These are phyloP conservation scores for Gortyna flavago DNA, from an alignment of 2,888 invertebrate genomes.

Conservation along the genomic window DNA sequence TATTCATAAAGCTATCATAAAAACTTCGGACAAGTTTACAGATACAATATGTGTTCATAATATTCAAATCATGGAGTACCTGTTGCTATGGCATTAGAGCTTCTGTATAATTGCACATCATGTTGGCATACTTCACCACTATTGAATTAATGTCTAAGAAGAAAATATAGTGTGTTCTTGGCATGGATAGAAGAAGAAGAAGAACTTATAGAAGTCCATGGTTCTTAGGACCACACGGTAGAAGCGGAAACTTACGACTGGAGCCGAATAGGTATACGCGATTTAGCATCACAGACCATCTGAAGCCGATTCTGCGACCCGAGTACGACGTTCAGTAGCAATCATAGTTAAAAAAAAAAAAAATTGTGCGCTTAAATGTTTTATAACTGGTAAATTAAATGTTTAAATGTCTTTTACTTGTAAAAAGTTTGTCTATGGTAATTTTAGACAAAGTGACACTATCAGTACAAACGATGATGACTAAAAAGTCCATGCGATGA, in stretches of 20 bases:
- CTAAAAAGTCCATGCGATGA: too few relatives aligned
- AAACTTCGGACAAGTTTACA: slow-evolving; percentile 12
- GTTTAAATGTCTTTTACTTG: too few relatives aligned
- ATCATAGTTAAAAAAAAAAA: neutral
- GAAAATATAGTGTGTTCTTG: too few relatives aligned
- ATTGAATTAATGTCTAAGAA: too few relatives aligned
- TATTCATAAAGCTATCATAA: slow-evolving; percentile 21
- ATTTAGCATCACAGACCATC: neutral
- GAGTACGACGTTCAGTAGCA: neutral
- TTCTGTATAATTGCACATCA: slow-evolving; percentile 48
- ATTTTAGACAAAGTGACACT: neutral
- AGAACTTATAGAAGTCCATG: too few relatives aligned
- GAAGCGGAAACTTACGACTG: neutral
- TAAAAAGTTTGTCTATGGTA: neutral
- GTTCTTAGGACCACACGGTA: neutral
- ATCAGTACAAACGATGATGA: neutral
- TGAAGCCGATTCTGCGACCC: too few relatives aligned
- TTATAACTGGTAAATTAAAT: too few relatives aligned
- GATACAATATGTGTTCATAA: slow-evolving; percentile 10
- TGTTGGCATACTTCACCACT: neutral
- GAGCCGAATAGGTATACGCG: neutral
- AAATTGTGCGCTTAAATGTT: too few relatives aligned
- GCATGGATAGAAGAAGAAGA: too few relatives aligned
- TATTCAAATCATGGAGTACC: slow-evolving; percentile 35
- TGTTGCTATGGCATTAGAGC: slow-evolving; percentile 13